Evolutionary conservation across 1,140 invertebrate species (phyloP), one percentile per base, ranked within the genome.

Genomic region (Macrobrachium rosenbergii): DNA sequence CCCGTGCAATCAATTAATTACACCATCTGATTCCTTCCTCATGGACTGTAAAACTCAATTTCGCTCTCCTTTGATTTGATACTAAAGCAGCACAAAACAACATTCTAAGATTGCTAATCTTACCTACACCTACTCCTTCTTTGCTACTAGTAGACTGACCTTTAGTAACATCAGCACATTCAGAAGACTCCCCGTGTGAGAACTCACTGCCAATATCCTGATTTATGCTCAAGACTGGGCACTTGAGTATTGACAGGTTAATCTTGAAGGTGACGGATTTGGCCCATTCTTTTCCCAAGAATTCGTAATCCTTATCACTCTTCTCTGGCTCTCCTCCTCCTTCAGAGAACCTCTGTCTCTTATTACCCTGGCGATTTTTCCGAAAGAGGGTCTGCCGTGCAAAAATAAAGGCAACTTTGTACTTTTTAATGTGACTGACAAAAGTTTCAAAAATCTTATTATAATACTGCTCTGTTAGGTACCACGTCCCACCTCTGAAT

Each of bases 11-110:
- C 52, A 52, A 52, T 52, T 5, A 52, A 52, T 52, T 52, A 52
- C 52, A 52, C 52, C 52, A 52, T 72, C 69, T 72, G 69, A 72
- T 72, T 28, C 69, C 69, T 28, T 72, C 69, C 37, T 72, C 69
- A 28, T 72, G 69, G 23, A 72, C n/a, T 1, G 69, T 72, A 72
- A 72, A 72, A 28, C 23, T 23, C 14, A 72, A 12, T 28, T 72
- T 72, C 5, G 23, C 37, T 72, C 21, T 72, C 10, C 16, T 72
- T 2, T 72, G 23, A 37, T 72, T 72, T 72, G 23, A 28, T 1
- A 23, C 69, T n/a, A 72, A 23, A 16, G 23, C 69, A 23, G 21
- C 69, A 23, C 23, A 72, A 72, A 28, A 72, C 8, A 43, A 28
- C 7, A n/a, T 72, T 72, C 69, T 72, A 28, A 28, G 23, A 28